These are phyloP conservation scores for Drosophila albomicans DNA, from an alignment of 1,140 invertebrate species.

Conservation along the genomic window DNA sequence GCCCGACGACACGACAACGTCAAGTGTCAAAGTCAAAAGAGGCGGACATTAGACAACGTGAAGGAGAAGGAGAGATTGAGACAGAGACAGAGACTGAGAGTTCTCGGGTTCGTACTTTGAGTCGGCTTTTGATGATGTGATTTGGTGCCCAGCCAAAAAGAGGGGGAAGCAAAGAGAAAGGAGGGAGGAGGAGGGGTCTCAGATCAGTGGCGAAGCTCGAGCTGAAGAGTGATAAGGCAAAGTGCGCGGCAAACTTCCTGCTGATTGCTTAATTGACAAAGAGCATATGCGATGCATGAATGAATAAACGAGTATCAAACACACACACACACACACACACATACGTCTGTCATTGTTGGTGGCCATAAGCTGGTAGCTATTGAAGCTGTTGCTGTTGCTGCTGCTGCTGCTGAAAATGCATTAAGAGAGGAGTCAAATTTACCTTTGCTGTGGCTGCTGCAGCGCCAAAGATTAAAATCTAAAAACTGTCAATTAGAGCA, in stretches of 20 bases:
- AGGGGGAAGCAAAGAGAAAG: background rate
- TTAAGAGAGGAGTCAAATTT: slow-evolving; percentile 74
- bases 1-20: slow-evolving; percentile 61
- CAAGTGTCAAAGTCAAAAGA: slow-evolving; percentile 62
- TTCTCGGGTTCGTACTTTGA: slow-evolving; percentile 6
- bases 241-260: slow-evolving; percentile 81
- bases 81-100: too few relatives aligned
- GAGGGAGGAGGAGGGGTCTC: background rate
- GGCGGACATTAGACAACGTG: background rate
- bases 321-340: slow-evolving; percentile 29
- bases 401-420: slow-evolving; percentile 66
- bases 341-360: slow-evolving; percentile 74
- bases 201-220: slow-evolving; percentile 2
- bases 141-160: slow-evolving; percentile 33
- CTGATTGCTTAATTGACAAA: slow-evolving; percentile 83
- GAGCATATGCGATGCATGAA: slow-evolving; percentile 82
- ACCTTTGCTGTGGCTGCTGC: slow-evolving; percentile 19
- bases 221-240: slow-evolving; percentile 65
- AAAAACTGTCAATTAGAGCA: slow-evolving; percentile 83
- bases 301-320: slow-evolving; percentile 66
- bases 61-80: too few relatives aligned
- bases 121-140: slow-evolving; percentile 68
- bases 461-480: slow-evolving; percentile 78
- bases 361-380: slow-evolving; percentile 69
- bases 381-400: slow-evolving; percentile 15